A percentile compares a stretch with the other conserved stretches of the same genome.
phyloP scores from a whole-genome alignment of 2,888 invertebrate species.

The Cerastoderma edule region DNA sequence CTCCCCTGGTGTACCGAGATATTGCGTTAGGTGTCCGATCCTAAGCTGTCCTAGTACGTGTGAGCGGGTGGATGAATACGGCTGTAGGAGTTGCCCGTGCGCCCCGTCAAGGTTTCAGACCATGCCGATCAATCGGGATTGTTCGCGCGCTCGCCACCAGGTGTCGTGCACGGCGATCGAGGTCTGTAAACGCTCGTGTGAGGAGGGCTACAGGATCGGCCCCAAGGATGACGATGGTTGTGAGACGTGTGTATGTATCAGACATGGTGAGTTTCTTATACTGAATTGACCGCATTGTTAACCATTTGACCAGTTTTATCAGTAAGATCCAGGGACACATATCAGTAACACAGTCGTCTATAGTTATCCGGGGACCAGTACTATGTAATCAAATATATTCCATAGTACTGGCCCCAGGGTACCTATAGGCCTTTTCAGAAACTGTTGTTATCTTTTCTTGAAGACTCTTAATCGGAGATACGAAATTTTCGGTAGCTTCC shows the following conservation, averaged over 20 bases:
- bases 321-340: no score
- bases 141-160: constrained; percentile 6
- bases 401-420: no score
- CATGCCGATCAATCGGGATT: constrained; percentile 40
- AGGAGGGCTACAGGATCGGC: constrained; percentile 49
- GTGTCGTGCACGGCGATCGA: constrained; percentile 42
- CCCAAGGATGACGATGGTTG: constrained; percentile 41
- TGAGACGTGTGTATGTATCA: constrained; percentile 43
- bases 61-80: constrained; percentile 53
- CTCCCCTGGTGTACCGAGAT: constrained; percentile 57
- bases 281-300: no score
- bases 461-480: no score
- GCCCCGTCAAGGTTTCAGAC: constrained; percentile 50
- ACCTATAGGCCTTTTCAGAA: no score
- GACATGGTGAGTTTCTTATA: constrained; percentile 28
- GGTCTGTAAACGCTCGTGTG: constrained; percentile 52
- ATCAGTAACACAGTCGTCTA: no score
- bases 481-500: no score
- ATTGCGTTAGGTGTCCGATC: constrained; percentile 54
- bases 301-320: no score
- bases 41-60: constrained; percentile 54
- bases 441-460: no score
- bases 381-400: no score
- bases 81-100: constrained; percentile 61
- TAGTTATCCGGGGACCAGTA: no score